Conservation (phyloP, 1,140 invertebrate species). For the Nymphalis io region DNA sequence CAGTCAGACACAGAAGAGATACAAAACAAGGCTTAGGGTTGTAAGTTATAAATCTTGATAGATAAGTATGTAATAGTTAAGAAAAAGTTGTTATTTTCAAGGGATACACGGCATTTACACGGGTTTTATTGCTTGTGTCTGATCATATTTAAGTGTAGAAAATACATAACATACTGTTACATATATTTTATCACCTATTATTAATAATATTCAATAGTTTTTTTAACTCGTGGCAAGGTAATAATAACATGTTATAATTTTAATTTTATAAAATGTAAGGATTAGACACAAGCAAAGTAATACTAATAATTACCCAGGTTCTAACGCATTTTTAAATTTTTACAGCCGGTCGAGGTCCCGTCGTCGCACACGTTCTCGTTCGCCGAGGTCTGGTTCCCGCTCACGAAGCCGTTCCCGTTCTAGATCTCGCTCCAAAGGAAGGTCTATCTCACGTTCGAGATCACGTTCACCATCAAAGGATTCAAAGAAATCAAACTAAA, state of each 20-base stretch:
- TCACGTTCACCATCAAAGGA: slow-evolving; percentile 75
- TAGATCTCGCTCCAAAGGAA: slow-evolving; percentile 70
- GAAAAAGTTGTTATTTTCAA: background rate
- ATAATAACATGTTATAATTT: too few species aligned
- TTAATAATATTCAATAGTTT: background rate
- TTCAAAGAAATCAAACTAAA: slow-evolving; percentile 74
- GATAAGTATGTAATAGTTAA: background rate
- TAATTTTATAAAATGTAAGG: slow-evolving; percentile 2
- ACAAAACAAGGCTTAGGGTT: background rate
- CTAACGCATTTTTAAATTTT: slow-evolving; percentile 28
- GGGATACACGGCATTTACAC: background rate
- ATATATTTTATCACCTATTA: too few species aligned
- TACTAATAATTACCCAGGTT: background rate
- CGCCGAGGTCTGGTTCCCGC: slow-evolving; percentile 69
- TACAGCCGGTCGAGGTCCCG: slow-evolving; percentile 66
- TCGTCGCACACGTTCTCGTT: slow-evolving; percentile 67
- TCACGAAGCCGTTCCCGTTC: slow-evolving; percentile 69
- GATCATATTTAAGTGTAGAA: slow-evolving; percentile 14
- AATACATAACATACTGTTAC: too few species aligned
- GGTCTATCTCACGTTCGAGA: slow-evolving; percentile 71
- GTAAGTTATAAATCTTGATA: background rate
- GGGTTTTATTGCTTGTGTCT: slow-evolving; percentile 25
- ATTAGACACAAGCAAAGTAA: slow-evolving; percentile 30
- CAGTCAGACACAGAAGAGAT: slow-evolving; percentile 29
- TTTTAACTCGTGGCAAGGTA: background rate